phyloP scores from a whole-genome alignment of 2,113 vertebrate genomes.

The Micromys minutus region DNA sequence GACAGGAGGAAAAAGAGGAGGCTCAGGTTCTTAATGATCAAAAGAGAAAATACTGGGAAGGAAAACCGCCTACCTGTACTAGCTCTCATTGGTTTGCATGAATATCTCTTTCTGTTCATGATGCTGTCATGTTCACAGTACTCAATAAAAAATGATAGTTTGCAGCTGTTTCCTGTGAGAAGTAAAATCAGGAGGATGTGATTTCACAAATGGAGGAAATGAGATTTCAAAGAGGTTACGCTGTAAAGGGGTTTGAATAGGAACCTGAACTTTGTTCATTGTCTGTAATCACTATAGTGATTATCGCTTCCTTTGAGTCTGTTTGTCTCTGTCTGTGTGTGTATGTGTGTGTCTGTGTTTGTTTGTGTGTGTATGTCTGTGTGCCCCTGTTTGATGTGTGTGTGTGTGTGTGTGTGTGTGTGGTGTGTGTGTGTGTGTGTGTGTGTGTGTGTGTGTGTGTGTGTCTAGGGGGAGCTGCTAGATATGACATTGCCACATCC shows the following conservation, averaged over 20 bases:
- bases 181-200: not conserved
- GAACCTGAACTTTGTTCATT: not conserved
- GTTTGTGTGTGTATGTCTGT: not conserved
- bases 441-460: too few relatives aligned
- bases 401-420: not conserved
- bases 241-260: not conserved
- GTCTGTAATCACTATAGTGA: not conserved
- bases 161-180: slow-evolving; percentile 12
- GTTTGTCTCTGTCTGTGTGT: not conserved
- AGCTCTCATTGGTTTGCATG: not conserved
- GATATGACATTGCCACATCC: not conserved
- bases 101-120: not conserved
- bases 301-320: accelerated
- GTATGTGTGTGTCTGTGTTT: not conserved
- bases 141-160: slow-evolving; percentile 15
- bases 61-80: not conserved
- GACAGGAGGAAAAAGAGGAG: not conserved
- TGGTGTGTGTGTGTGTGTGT: not conserved
- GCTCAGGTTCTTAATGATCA: not conserved
- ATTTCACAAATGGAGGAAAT: not conserved
- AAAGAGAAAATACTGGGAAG: not conserved
- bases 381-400: accelerated
- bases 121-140: not conserved
- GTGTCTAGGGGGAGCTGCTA: not conserved
- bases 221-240: slow-evolving; percentile 11